Evolutionary conservation across 1,140 invertebrate genomes (phyloP).

Genomic region (Helicorthomorpha holstii): DNA sequence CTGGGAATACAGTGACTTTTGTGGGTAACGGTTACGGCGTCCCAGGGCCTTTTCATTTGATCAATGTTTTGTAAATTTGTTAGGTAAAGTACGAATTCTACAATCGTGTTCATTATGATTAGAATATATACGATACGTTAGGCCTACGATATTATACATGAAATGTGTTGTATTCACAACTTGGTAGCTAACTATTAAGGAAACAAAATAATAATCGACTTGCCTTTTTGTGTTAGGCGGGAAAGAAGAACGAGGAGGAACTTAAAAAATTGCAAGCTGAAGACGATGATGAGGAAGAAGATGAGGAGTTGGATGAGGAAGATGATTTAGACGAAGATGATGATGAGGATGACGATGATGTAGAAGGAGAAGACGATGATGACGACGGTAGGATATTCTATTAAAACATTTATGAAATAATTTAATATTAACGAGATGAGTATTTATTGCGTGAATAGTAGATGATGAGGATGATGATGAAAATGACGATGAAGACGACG

Average conservation of each 20-base stretch:
- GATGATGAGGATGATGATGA: neutral
- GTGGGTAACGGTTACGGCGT: too few species aligned
- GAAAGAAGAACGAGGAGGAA: conserved; percentile 7
- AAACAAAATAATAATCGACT: neutral
- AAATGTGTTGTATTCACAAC: neutral
- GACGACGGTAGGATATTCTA: conserved; percentile 8
- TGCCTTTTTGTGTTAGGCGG: neutral
- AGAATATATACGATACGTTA: too few species aligned
- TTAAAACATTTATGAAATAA: neutral
- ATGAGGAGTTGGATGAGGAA: neutral
- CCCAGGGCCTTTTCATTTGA: too few species aligned
- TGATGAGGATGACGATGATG: conserved; percentile 9
- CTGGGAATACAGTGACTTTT: too few species aligned
- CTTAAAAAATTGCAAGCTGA: neutral
- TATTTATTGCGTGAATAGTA: neutral
- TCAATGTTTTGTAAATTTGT: too few species aligned
- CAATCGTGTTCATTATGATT: too few species aligned
- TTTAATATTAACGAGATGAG: neutral
- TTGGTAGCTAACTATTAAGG: neutral
- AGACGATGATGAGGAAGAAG: neutral
- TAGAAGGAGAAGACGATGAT: conserved; percentile 10
- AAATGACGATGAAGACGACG: neutral
- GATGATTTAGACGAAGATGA: conserved; percentile 11
- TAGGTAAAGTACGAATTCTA: too few species aligned
- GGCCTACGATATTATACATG: too few species aligned